These are phyloP conservation scores for Ophioninae sp. DNA, from an alignment of 2,888 invertebrate genomes.

Conservation along the genomic window DNA sequence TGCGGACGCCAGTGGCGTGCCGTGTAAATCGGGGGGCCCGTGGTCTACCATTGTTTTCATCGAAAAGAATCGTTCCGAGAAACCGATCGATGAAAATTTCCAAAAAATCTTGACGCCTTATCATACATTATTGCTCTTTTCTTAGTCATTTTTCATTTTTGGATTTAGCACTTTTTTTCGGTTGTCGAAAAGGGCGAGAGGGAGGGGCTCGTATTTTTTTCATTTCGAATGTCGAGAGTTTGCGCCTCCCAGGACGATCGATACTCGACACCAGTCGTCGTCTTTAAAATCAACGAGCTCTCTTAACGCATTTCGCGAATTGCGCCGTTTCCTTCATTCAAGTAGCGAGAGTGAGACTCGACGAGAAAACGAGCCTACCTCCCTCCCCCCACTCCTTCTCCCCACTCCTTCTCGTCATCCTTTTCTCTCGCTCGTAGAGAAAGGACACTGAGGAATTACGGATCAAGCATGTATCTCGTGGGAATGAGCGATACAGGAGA, in stretches of 20 bases:
- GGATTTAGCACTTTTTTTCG: too few relatives aligned
- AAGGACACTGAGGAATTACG: constrained; percentile 35
- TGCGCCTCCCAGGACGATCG: constrained; percentile 54
- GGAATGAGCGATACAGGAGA: constrained; percentile 31
- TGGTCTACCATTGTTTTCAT: background rate
- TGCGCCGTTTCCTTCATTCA: background rate
- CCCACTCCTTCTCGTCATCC: too few relatives aligned
- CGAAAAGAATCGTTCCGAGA: background rate
- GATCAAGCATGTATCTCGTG: constrained; percentile 22
- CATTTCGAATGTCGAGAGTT: constrained; percentile 42
- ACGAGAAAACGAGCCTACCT: constrained; percentile 17
- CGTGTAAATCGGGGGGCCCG: constrained; percentile 24
- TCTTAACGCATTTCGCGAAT: background rate
- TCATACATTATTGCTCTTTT: background rate
- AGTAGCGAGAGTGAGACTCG: constrained; percentile 1
- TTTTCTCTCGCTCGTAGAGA: background rate
- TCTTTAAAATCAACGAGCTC: constrained; percentile 5
- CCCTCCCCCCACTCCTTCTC: too few relatives aligned
- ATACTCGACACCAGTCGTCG: constrained; percentile 39
- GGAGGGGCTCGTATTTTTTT: constrained; percentile 44
- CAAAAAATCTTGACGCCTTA: too few relatives aligned
- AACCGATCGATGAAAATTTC: too few relatives aligned
- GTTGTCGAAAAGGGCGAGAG: too few relatives aligned
- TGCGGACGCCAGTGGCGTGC: constrained; percentile 56
- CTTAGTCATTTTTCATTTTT: background rate